These are phyloP conservation scores for Eupelmus urozonus DNA, from an alignment of 2,888 invertebrate species.

Conservation along the genomic window DNA sequence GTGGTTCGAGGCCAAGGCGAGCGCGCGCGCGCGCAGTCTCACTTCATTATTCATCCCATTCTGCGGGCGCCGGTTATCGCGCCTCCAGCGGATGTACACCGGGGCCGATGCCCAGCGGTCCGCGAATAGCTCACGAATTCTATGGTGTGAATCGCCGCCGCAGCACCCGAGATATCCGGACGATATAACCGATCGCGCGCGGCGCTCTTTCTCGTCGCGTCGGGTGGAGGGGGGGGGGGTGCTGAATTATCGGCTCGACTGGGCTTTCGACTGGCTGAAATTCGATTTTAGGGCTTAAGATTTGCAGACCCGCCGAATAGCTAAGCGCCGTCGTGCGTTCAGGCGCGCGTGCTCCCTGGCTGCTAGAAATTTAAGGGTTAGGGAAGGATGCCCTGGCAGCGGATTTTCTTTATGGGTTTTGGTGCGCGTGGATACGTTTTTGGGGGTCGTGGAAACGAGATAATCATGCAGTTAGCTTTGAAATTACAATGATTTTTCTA, in stretches of 20 bases:
- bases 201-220: not conserved
- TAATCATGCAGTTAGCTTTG: too few species aligned
- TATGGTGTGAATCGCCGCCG: constrained; percentile 67
- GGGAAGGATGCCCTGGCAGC: not conserved
- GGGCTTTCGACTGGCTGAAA: constrained; percentile 41
- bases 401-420: not conserved
- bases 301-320: constrained; percentile 6
- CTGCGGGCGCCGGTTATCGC: constrained; percentile 68
- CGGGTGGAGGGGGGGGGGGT: not conserved
- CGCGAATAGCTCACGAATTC: constrained; percentile 69
- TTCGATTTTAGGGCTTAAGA: constrained; percentile 48
- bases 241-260: constrained; percentile 57
- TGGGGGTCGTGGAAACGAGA: too few species aligned
- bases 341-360: not conserved
- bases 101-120: constrained; percentile 60
- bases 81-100: constrained; percentile 65
- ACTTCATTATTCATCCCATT: constrained; percentile 77
- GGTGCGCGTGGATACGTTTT: too few species aligned
- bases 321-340: constrained; percentile 26
- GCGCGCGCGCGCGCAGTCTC: constrained; percentile 65
- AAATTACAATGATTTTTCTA: not conserved
- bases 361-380: constrained; percentile 28
- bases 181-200: constrained; percentile 50
- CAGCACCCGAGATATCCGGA: constrained; percentile 57
- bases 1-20: constrained; percentile 67